Evolutionary conservation across 2,888 invertebrate species (phyloP), one percentile per base, ranked within the genome.

Genomic region (Amphiduros pacificus): DNA sequence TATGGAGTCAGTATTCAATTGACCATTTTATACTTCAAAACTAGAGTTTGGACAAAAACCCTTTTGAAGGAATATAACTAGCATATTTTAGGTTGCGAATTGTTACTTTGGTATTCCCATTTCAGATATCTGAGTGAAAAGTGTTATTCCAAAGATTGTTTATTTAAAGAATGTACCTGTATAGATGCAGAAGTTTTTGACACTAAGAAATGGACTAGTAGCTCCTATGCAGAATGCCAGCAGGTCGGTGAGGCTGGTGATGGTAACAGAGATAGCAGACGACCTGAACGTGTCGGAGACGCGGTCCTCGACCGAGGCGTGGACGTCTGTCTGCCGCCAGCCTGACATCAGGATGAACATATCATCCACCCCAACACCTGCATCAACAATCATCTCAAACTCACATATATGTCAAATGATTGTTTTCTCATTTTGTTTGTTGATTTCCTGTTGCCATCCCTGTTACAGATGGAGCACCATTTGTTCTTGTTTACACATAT

Each of bases 221-320:
- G 70, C 70, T 0, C 68, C 68, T 24, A 70, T 70, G 56, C 66
- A 66, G 62, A 70, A 68, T 24, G 68, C 68, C 20, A 70, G 41
- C n/a, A 70, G 55, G 52, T 70, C 68, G 2, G 70, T 68, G 17
- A 68, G 59, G 1, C 66, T 67, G 3, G 68, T 70, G 28, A 70
- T 69, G 17, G 70, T 70, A 52, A 70, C 62, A 32, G 68, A 66
- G 32, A 68, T 65, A n/a, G 70, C 70, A 14, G 70, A 60, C 6
- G 63, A 53, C 5, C 70, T 54, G 26, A 70, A 36, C 49, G 68
- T 70, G 24, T 55, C 50, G 2, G 66, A 51, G 36, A 70, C 53
- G 4, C 70, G 57, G n/a, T 66, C 64, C 29, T 66, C 66, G 9
- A 56, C 57, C n/a, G 48, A 22, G 22, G 63, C 59, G 6, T 58